Base-by-base conservation (phyloP, 2,113 vertebrate species). In the Nothoprocta perdicaria region DNA sequence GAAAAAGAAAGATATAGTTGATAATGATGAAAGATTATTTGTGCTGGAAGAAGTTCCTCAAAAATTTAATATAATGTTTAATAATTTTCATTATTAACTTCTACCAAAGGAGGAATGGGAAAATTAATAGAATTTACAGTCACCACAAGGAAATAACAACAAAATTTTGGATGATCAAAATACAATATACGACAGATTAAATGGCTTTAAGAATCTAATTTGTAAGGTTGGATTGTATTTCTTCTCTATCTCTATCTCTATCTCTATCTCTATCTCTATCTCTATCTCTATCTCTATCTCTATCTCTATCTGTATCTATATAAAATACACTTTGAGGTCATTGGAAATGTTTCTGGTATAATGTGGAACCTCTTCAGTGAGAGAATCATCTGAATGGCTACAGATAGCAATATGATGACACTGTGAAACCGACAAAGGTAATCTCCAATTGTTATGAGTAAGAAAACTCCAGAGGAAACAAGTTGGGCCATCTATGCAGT, bases 371-470 rank as follows among this genome's bases (percentile, higher is more conserved):
- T 68, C 35, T 63, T 58, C 8, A n/a, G 12, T 43, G 57, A 66
- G 19, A 26, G 81, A 46, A 80, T 6, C 40, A 7, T 29, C 40
- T 61, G 7, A 21, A 68, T 50, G 23, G 4, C 35, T 46, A 9
- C 2, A 77, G 4, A 10, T 52, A 73, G 61, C 0, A 1, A 12
- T 5, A 27, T 4, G 2, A 57, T 18, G 46, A 69, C 17, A 6
- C 0, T 80, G 9, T 6, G 18, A 61, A 91, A 61, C 46, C 6
- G 65, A 26, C 7, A 69, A 77, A 73, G 13, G 15, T 14, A n/a
- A 57, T 9, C 5, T 40, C 31, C 38, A 66, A 43, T 66, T 22
- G 5, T 27, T 10, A 52, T 33, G 9, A 3, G 24, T 57, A 31
- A 66, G 18, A 78, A 81, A 78, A 41, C 2, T 15, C 31, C 19